Percentiles rank a stretch among this genome's conserved stretches.
phyloP scores from a whole-genome alignment of 2,797 vertebrate genomes.

The Poeciliopsis paucimaculata region DNA sequence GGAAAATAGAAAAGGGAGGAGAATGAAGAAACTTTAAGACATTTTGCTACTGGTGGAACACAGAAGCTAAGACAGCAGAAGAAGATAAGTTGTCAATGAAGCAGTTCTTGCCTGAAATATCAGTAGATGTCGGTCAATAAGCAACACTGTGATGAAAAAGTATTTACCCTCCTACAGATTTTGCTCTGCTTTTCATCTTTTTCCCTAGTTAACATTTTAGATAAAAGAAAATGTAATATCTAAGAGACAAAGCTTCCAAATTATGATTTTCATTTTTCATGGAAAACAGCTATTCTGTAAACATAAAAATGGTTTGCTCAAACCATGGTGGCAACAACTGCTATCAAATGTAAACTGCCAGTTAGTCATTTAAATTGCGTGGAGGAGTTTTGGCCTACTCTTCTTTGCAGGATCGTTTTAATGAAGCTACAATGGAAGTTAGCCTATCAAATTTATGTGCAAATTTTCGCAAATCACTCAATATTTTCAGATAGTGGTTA shows the following conservation, averaged over 20 bases:
- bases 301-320: background rate
- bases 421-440: background rate
- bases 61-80: background rate
- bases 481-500: background rate
- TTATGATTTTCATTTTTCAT: background rate
- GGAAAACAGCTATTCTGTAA: background rate
- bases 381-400: background rate
- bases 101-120: background rate
- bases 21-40: background rate
- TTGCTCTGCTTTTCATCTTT: background rate
- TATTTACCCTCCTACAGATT: background rate
- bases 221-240: background rate
- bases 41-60: background rate
- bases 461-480: background rate
- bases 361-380: background rate
- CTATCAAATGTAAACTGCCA: background rate
- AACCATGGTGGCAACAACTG: background rate
- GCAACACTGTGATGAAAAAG: background rate
- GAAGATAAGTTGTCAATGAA: background rate
- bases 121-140: background rate
- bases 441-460: background rate
- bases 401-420: background rate
- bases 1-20: background rate
- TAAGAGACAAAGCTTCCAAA: background rate
- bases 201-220: background rate